phyloP scores from a whole-genome alignment of 2,888 invertebrate genomes.

The Flexamia atlantica region DNA sequence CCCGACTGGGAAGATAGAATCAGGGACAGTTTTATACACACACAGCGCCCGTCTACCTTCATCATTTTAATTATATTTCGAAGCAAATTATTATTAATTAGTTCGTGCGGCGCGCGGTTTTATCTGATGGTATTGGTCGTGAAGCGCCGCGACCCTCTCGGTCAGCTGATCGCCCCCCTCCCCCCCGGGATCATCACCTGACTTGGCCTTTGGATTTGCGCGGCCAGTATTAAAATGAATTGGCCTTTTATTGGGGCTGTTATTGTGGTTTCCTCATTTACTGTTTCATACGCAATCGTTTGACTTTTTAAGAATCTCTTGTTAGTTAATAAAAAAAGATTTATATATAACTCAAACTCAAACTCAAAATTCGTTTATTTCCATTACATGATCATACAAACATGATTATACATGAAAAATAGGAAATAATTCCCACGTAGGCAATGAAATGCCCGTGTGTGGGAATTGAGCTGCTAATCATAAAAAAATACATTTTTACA shows the following conservation, averaged over 20 bases:
- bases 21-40: conserved; percentile 49
- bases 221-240: neutral
- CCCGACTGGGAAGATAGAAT: conserved; percentile 36
- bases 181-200: neutral
- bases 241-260: neutral
- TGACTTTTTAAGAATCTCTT: too few relatives aligned
- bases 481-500: too few relatives aligned
- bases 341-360: too few relatives aligned
- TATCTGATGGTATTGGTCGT: conserved; percentile 51
- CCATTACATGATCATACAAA: too few relatives aligned
- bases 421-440: too few relatives aligned
- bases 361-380: too few relatives aligned
- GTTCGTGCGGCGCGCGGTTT: conserved; percentile 43
- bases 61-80: conserved; percentile 54
- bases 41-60: conserved; percentile 38
- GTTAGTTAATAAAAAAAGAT: too few relatives aligned
- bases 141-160: conserved; percentile 30
- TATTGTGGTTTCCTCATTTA: too few relatives aligned
- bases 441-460: too few relatives aligned
- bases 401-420: too few relatives aligned
- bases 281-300: too few relatives aligned
- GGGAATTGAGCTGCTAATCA: too few relatives aligned
- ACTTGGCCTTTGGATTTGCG: neutral
- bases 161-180: neutral
- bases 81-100: conserved; percentile 56